Percentiles rank a stretch among this genome's conserved stretches.
phyloP scores from a whole-genome alignment of 2,888 invertebrate species.

The Eupithecia dodoneata region DNA sequence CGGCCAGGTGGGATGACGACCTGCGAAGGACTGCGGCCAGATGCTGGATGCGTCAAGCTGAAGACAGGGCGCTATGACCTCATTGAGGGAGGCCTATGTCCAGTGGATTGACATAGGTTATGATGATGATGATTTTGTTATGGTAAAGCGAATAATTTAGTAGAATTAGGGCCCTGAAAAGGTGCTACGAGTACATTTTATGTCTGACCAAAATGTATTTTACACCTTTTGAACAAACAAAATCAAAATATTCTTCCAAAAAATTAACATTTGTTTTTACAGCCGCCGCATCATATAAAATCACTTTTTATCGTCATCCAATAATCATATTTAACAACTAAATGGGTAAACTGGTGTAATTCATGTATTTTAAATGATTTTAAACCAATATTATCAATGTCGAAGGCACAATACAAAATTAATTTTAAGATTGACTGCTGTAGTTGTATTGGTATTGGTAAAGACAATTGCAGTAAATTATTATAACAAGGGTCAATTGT shows the following conservation, averaged over 20 bases:
- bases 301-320: constrained; percentile 14
- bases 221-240: neutral
- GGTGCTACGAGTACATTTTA: neutral
- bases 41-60: too few species aligned
- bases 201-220: neutral
- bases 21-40: too few species aligned
- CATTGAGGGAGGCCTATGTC: too few species aligned
- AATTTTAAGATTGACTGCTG: constrained; percentile 19
- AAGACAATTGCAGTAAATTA: constrained; percentile 24
- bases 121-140: too few species aligned
- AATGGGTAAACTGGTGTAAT: constrained; percentile 25
- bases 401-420: constrained; percentile 20
- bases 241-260: neutral
- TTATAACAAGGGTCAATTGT: constrained; percentile 42
- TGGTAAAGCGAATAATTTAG: too few species aligned
- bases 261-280: constrained; percentile 9
- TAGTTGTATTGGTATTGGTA: constrained; percentile 16
- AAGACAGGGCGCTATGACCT: too few species aligned
- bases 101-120: too few species aligned
- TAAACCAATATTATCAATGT: constrained; percentile 31
- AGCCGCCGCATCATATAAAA: constrained; percentile 10
- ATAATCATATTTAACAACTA: constrained; percentile 32
- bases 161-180: too few species aligned
- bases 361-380: constrained; percentile 38
- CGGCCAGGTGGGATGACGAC: too few species aligned